Conservation (phyloP, 2,888 invertebrate species). For the Chydorus sphaericus region DNA sequence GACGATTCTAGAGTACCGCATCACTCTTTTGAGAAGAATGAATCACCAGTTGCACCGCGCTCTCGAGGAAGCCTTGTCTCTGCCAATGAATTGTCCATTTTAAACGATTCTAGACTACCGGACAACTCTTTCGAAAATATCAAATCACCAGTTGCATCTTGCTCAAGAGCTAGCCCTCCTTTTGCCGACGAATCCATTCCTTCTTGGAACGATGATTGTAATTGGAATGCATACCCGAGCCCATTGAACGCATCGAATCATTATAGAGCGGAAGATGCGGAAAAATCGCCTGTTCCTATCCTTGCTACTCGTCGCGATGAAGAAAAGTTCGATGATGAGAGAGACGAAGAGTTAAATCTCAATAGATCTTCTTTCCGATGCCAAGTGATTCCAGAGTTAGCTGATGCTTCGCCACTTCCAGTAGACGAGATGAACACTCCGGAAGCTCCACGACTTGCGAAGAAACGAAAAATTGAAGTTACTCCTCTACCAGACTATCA, state of each 20-base stretch:
- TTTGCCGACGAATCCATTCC: not conserved
- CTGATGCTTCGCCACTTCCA: no score
- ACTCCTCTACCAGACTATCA: constrained; percentile 39
- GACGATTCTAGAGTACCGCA: not conserved
- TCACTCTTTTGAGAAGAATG: not conserved
- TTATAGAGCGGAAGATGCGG: no score
- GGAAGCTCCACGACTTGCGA: not conserved
- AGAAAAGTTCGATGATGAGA: not conserved
- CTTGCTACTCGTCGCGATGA: no score
- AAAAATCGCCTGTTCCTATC: no score
- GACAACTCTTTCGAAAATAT: not conserved
- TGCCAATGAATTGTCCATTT: not conserved
- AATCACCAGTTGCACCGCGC: not conserved
- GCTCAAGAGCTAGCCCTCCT: not conserved
- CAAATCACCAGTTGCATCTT: not conserved
- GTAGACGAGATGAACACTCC: not conserved
- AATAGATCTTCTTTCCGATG: no score
- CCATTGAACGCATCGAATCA: not conserved
- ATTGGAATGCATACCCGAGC: not conserved
- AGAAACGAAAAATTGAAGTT: constrained; percentile 21
- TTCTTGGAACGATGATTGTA: not conserved
- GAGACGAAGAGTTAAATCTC: not conserved
- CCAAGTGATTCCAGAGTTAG: no score
- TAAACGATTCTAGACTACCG: not conserved
- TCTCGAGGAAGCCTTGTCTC: not conserved